A percentile compares a stretch with the other conserved stretches of the same genome.
Conservation (phyloP, 1,140 invertebrate genomes). For the Zaprionus lachaisei region DNA sequence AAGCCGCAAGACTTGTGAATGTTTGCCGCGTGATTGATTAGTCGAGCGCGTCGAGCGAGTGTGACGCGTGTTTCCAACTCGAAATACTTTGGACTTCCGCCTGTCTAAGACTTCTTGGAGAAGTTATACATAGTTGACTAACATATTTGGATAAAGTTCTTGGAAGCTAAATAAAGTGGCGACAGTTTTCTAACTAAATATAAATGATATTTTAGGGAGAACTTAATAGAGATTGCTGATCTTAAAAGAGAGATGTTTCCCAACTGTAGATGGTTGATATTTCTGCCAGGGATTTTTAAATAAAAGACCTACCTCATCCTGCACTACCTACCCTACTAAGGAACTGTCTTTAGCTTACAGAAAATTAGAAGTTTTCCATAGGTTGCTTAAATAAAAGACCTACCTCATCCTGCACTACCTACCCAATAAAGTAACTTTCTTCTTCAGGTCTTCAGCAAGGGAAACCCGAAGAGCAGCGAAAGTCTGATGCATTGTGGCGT, state of each 20-base stretch:
- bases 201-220: neutral
- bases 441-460: constrained; percentile 9
- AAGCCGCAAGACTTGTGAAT: constrained; percentile 49
- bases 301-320: too few relatives aligned
- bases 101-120: constrained; percentile 11
- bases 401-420: neutral
- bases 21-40: constrained; percentile 52
- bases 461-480: constrained; percentile 42
- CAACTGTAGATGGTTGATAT: too few relatives aligned
- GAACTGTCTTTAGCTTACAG: too few relatives aligned
- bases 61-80: constrained; percentile 37
- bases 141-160: neutral
- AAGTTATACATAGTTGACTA: neutral
- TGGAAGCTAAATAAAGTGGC: neutral
- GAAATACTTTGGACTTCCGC: constrained; percentile 33
- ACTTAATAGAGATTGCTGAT: too few relatives aligned
- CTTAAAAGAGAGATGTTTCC: too few relatives aligned
- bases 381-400: neutral
- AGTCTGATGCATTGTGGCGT: constrained; percentile 58
- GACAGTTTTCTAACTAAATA: neutral
- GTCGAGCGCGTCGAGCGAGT: constrained; percentile 16
- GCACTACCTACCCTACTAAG: too few relatives aligned
- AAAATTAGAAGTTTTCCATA: too few relatives aligned
- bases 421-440: constrained; percentile 30
- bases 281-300: neutral